Base-by-base conservation (phyloP, 1,140 invertebrate genomes). In the Asobara japonica region DNA sequence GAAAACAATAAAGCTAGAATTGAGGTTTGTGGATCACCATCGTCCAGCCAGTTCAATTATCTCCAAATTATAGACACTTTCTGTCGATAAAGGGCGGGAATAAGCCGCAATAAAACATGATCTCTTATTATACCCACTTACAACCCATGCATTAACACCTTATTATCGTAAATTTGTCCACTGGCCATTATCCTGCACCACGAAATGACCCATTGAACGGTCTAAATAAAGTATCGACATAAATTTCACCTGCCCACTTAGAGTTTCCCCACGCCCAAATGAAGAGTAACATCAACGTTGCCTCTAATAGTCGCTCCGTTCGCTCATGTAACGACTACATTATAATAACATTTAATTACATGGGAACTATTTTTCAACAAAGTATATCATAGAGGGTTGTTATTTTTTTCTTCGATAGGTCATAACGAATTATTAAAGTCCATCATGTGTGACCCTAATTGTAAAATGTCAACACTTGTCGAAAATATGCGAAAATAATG, bases 131-230 rank as follows among this genome's bases (percentile, higher is more conserved):
- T 45, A 45, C 41, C 6, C 41, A 45, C 41, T 56, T 56, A 56
- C 10, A 45, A 13, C n/a, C n/a, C 20, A 56, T 56, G 51, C 51
- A 56, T 27, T 56, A 25, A 8, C 51, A 56, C 20, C 18, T 56
- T 56, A 56, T 56, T 27, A 56, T 56, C 51, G 22, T 56, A 56
- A 56, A 56, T 45, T 45, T 18, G 7, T 16, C 45, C 22, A 56
- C 51, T 56, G 51, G 16, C 51, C 22, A 56, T 56, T 56, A 56
- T 25, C 51, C 51, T 56, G 20, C 22, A 56, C 51, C 51, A 22
- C 51, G 13, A 20, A 56, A 56, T 56, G 18, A 56, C 22, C 51
- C 51, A 56, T 27, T 56, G 51, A 56, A 56, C 10, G 51, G 51
- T 18, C 10, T 27, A 56, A 27, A 56, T 27, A 27, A 56, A 56